Evolutionary conservation across 2,113 vertebrate genomes (phyloP).

Genomic region (Pseudopipra pipra): DNA sequence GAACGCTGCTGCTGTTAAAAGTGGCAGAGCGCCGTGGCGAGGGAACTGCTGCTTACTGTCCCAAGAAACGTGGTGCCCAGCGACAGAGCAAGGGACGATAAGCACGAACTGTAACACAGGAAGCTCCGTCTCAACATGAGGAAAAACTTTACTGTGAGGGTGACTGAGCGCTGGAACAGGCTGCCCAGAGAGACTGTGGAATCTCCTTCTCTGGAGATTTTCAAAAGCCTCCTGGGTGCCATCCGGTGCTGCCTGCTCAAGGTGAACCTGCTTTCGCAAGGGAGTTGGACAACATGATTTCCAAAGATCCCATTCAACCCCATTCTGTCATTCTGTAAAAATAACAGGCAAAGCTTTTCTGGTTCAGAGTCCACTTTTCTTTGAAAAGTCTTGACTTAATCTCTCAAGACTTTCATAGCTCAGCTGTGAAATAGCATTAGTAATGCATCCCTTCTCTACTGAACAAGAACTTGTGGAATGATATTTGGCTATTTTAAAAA

Average conservation of each 20-base stretch:
- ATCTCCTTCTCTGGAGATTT: not conserved
- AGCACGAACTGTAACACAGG: fast-evolving
- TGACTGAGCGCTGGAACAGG: not conserved
- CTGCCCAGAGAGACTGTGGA: not conserved
- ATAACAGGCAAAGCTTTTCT: not conserved
- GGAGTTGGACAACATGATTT: not conserved
- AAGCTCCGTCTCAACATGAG: fast-evolving
- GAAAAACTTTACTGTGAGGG: not conserved
- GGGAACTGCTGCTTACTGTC: fast-evolving
- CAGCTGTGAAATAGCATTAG: not conserved
- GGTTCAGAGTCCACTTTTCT: not conserved
- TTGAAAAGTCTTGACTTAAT: not conserved
- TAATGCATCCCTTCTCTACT: not conserved
- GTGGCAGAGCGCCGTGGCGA: not conserved
- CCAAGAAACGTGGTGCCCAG: fast-evolving
- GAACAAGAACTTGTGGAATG: not conserved
- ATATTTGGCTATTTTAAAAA: not conserved
- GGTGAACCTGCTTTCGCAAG: not conserved
- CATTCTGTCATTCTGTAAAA: not conserved
- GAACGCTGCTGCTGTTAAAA: fast-evolving
- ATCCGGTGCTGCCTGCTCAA: not conserved
- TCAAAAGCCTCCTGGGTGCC: not conserved
- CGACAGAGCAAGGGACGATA: not conserved
- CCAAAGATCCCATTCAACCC: not conserved
- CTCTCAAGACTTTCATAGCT: not conserved